Conservation (phyloP, 2,113 vertebrate species). For the Herpetotheres cachinnans region DNA sequence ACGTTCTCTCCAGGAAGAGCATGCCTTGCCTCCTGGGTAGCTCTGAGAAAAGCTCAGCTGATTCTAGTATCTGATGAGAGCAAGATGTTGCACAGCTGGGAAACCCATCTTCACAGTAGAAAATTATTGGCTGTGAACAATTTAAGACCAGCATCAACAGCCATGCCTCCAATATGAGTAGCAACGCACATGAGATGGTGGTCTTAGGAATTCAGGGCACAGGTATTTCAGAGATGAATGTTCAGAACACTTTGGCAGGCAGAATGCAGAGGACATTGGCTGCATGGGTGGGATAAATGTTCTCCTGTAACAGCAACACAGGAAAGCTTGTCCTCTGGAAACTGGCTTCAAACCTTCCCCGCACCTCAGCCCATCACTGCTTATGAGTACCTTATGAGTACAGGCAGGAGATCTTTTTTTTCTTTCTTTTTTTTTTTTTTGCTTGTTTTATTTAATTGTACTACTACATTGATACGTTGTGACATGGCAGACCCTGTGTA, state of each 20-base stretch:
- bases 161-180: not conserved
- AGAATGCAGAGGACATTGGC: not conserved
- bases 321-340: not conserved
- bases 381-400: not conserved
- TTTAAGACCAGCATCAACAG: not conserved
- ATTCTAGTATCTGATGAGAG: not conserved
- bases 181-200: accelerated
- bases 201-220: not conserved
- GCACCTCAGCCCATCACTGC: not conserved
- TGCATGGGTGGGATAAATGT: not conserved
- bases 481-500: not conserved
- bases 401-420: not conserved
- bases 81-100: not conserved
- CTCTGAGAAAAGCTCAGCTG: not conserved
- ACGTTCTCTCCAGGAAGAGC: not conserved
- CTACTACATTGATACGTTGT: not conserved
- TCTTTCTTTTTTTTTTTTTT: not conserved
- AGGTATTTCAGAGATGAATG: not conserved
- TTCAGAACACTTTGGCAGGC: not conserved
- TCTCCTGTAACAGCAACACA: not conserved
- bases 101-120: not conserved
- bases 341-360: not conserved
- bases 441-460: not conserved
- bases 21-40: not conserved
- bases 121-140: not conserved